These are phyloP conservation scores for Hyles euphorbiae DNA, from an alignment of 1,140 invertebrate genomes.

Conservation along the genomic window DNA sequence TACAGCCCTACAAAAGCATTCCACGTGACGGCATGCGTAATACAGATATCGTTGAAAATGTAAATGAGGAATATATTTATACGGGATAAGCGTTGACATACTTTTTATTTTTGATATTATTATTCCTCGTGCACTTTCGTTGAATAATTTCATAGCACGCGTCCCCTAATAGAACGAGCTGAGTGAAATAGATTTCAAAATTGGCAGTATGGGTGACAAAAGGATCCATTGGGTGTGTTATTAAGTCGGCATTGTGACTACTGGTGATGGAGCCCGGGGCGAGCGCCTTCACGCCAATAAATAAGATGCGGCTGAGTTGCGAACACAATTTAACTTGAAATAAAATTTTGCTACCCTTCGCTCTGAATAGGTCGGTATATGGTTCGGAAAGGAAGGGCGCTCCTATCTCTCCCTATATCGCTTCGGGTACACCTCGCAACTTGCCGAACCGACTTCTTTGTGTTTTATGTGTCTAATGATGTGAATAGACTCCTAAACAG, in stretches of 20 bases:
- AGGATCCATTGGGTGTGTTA: conserved; percentile 41
- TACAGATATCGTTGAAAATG: conserved; percentile 9
- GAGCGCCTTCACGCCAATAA: conserved; percentile 44
- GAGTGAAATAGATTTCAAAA: conserved; percentile 32
- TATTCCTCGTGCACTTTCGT: not conserved
- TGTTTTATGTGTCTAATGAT: conserved; percentile 57
- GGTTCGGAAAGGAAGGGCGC: conserved; percentile 46
- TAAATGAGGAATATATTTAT: conserved; percentile 8
- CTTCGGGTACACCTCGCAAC: conserved; percentile 50
- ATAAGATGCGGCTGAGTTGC: conserved; percentile 58
- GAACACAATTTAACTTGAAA: conserved; percentile 70
- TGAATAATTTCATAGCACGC: not conserved
- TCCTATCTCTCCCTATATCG: conserved; percentile 54
- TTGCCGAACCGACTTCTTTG: conserved; percentile 54
- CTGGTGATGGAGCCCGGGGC: conserved; percentile 22
- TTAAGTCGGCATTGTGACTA: conserved; percentile 32
- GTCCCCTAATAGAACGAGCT: not conserved
- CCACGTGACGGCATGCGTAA: conserved; percentile 5
- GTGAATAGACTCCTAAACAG: conserved; percentile 35
- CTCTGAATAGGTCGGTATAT: conserved; percentile 60
- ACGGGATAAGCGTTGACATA: conserved; percentile 5
- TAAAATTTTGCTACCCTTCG: conserved; percentile 64
- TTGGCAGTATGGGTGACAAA: conserved; percentile 39
- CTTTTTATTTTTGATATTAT: conserved; percentile 3
- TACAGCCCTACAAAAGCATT: conserved; percentile 5